Evolutionary conservation across 2,888 invertebrate species (phyloP).

Genomic region (Temnothorax ravouxi): DNA sequence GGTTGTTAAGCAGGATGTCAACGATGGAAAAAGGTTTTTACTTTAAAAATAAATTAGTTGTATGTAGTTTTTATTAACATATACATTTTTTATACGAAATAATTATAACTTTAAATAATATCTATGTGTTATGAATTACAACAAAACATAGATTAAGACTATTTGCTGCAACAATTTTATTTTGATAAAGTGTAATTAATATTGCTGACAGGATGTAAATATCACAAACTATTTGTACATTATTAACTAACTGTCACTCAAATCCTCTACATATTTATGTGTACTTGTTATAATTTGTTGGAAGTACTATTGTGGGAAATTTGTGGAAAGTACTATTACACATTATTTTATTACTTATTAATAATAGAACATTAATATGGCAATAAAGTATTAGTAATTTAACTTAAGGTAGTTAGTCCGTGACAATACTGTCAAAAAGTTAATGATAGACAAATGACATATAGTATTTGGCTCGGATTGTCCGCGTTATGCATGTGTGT

Average conservation of each 20-base stretch:
- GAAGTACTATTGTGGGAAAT: neutral
- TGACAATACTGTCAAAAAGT: too few relatives aligned
- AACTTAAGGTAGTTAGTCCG: too few relatives aligned
- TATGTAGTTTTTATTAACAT: slow-evolving; percentile 68
- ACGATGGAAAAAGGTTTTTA: slow-evolving; percentile 84
- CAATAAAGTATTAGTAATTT: neutral
- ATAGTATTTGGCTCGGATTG: too few relatives aligned
- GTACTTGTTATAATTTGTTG: neutral
- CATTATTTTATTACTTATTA: neutral
- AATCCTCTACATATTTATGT: neutral
- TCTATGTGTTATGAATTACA: neutral
- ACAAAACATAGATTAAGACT: neutral
- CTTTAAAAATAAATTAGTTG: slow-evolving; percentile 77
- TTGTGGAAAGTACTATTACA: neutral
- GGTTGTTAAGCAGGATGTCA: slow-evolving; percentile 80
- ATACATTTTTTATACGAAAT: slow-evolving; percentile 1
- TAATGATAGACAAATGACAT: too few relatives aligned
- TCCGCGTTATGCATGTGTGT: too few relatives aligned
- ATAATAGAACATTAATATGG: neutral
- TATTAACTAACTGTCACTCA: neutral
- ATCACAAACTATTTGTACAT: neutral
- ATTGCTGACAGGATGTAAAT: neutral
- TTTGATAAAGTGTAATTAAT: neutral
- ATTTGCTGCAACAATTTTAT: neutral
- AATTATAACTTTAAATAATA: neutral